phyloP scores from a whole-genome alignment of 2,113 vertebrate genomes.

The Cygnus atratus region DNA sequence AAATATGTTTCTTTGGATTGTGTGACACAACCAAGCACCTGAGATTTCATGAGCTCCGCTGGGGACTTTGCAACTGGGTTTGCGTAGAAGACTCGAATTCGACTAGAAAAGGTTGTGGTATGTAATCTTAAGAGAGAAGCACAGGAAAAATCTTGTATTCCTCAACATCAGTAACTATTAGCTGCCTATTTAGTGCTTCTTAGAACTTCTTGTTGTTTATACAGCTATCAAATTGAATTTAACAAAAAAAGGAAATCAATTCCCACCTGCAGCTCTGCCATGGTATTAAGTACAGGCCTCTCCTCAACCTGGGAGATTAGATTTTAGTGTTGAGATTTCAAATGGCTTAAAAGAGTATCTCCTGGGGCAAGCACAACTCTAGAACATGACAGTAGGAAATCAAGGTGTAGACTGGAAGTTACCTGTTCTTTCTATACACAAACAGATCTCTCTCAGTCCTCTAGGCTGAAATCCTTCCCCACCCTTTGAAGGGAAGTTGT shows the following conservation, averaged over 20 bases:
- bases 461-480: neutral
- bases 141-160: neutral
- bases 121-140: neutral
- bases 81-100: neutral
- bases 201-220: neutral
- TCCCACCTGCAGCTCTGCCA: rapidly evolving
- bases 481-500: neutral
- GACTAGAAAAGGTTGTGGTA: neutral
- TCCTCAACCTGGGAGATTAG: neutral
- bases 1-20: neutral
- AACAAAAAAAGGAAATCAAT: neutral
- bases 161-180: neutral
- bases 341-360: neutral
- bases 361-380: neutral
- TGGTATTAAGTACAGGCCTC: neutral
- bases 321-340: neutral
- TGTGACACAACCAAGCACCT: neutral
- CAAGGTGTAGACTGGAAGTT: neutral
- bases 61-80: neutral
- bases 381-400: neutral
- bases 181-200: neutral
- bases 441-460: neutral
- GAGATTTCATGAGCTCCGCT: neutral
- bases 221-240: neutral
- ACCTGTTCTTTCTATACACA: rapidly evolving